Percentiles rank a stretch among this genome's conserved stretches.
Evolutionary conservation across 2,113 vertebrate genomes (phyloP).

Genomic region (Agelaius tricolor): DNA sequence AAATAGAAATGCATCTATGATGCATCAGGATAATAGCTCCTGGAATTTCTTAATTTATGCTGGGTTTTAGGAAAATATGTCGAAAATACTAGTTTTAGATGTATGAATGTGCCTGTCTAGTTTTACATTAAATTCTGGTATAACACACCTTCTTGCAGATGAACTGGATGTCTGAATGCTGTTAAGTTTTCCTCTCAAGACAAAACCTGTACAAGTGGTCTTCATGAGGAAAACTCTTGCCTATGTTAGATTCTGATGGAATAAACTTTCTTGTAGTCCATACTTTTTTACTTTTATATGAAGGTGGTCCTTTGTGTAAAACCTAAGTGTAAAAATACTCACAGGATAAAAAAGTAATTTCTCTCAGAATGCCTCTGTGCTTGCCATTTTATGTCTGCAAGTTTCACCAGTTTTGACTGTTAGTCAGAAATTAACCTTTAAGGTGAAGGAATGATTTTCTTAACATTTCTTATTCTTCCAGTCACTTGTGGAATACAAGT

Average conservation of each 20-base stretch:
- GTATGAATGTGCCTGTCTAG: neutral
- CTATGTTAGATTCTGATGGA: neutral
- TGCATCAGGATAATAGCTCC: neutral
- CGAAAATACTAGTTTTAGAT: neutral
- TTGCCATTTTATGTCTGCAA: neutral
- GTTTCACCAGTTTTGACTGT: neutral
- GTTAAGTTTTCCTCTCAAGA: neutral
- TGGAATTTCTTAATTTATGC: neutral
- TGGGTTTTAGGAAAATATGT: neutral
- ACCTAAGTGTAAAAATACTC: neutral
- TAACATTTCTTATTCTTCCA: neutral
- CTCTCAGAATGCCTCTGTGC: neutral
- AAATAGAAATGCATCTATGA: neutral
- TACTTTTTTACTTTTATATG: neutral
- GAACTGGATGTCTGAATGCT: rapidly evolving
- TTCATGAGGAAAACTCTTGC: neutral
- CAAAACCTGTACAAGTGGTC: neutral
- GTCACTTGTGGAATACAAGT: neutral
- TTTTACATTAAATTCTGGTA: neutral
- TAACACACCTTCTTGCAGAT: neutral
- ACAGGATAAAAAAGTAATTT: neutral
- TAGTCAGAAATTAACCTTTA: neutral
- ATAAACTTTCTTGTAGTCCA: neutral
- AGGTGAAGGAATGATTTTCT: neutral
- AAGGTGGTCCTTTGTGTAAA: neutral